A percentile compares a stretch with the other conserved stretches of the same genome.
phyloP scores from a whole-genome alignment of 2,113 vertebrate genomes.

The Thalassarche chlororhynchos region DNA sequence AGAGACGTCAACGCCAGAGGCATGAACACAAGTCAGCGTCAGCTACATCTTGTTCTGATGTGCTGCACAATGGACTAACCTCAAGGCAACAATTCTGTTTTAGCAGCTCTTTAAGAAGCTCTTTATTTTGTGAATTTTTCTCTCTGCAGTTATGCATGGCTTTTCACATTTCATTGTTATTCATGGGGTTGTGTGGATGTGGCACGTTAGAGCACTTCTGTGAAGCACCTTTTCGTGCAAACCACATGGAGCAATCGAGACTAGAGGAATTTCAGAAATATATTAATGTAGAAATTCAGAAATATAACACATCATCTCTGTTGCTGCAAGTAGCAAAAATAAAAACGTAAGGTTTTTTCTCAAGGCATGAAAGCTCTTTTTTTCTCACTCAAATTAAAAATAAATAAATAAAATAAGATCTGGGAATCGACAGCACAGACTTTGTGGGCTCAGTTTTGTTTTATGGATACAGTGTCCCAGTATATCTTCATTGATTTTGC shows the following conservation, averaged over 20 bases:
- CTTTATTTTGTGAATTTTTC: background rate
- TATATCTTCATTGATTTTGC: background rate
- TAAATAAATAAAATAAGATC: background rate
- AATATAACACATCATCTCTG: background rate
- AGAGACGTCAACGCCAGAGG: background rate
- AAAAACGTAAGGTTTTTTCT: background rate
- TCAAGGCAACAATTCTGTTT: background rate
- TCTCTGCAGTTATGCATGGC: background rate
- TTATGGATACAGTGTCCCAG: background rate
- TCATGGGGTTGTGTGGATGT: background rate
- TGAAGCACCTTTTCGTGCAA: background rate
- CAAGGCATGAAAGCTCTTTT: background rate
- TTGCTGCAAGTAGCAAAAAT: background rate
- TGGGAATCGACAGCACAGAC: background rate
- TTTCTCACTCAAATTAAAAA: background rate
- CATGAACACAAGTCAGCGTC: background rate
- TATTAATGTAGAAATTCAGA: background rate
- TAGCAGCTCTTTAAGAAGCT: background rate
- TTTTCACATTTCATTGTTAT: background rate
- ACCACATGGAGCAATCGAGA: rapidly evolving
- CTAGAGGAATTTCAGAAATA: background rate
- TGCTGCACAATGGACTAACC: background rate
- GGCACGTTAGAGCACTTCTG: background rate
- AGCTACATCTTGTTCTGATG: background rate
- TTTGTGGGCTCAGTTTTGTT: background rate